These are phyloP conservation scores for Pollenia amentaria DNA, from an alignment of 2,888 invertebrate genomes.

Conservation along the genomic window DNA sequence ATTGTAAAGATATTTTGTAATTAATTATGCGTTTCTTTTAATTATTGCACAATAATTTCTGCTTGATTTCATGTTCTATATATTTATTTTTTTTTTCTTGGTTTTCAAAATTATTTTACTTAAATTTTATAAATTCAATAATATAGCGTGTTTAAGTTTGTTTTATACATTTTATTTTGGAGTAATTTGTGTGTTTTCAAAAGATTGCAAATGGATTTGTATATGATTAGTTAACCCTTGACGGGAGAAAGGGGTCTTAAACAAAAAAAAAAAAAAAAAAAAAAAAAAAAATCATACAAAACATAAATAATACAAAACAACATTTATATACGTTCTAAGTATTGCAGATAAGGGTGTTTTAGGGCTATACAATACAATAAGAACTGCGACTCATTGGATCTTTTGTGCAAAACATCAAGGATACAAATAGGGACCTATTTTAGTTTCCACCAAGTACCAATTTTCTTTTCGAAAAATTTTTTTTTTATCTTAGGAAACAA, in stretches of 20 bases:
- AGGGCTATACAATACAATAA: too few species aligned
- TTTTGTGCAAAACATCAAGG: too few species aligned
- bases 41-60: conserved; percentile 61
- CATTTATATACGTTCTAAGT: too few species aligned
- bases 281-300: too few species aligned
- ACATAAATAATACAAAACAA: too few species aligned
- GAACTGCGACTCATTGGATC: too few species aligned
- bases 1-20: conserved; percentile 37
- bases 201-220: background rate
- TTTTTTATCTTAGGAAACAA: too few species aligned
- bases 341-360: too few species aligned
- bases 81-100: background rate
- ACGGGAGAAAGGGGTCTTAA: background rate
- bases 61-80: conserved; percentile 59
- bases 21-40: conserved; percentile 62
- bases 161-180: conserved; percentile 26
- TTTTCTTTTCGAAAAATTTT: too few species aligned
- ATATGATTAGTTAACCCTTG: background rate
- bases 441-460: too few species aligned
- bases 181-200: background rate
- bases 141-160: conserved; percentile 32
- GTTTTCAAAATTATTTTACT: background rate
- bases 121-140: background rate
- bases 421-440: too few species aligned
- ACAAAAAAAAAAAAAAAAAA: too few species aligned